Percentiles rank a stretch among this genome's conserved stretches.
Conservation (phyloP, 2,797 vertebrate species). For the Hydrolagus colliei region DNA sequence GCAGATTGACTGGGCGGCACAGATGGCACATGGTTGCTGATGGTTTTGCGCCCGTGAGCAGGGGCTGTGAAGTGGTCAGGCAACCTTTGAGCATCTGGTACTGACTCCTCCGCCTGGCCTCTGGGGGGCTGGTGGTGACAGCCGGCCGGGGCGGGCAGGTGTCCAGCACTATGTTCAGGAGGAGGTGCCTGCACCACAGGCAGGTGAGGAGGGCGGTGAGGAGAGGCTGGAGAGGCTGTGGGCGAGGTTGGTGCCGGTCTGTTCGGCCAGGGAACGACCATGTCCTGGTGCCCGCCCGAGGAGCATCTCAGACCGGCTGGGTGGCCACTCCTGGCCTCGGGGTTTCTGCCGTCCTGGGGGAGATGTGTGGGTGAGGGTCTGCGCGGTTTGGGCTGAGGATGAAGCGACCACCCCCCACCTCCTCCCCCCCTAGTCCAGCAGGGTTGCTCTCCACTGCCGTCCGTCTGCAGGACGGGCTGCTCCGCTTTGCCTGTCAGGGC, state of each 20-base stretch:
- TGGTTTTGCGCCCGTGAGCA: neutral
- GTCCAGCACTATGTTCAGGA: neutral
- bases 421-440: neutral
- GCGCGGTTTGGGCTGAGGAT: neutral
- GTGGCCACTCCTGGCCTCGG: neutral
- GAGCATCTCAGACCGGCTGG: conserved; percentile 14
- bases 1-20: neutral
- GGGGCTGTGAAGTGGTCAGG: neutral
- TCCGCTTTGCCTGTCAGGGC: neutral
- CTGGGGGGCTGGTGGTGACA: too few species aligned
- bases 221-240: neutral
- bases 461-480: neutral
- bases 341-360: neutral
- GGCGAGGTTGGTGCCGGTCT: too few species aligned
- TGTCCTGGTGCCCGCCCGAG: too few species aligned
- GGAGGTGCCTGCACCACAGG: neutral
- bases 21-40: neutral
- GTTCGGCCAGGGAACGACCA: too few species aligned
- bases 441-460: neutral
- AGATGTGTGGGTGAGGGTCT: neutral
- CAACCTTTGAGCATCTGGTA: neutral
- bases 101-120: neutral
- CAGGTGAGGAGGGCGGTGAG: neutral
- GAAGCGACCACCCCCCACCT: neutral
- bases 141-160: neutral